Evolutionary conservation across 2,888 invertebrate species (phyloP).

Genomic region (Chloromyia formosa): DNA sequence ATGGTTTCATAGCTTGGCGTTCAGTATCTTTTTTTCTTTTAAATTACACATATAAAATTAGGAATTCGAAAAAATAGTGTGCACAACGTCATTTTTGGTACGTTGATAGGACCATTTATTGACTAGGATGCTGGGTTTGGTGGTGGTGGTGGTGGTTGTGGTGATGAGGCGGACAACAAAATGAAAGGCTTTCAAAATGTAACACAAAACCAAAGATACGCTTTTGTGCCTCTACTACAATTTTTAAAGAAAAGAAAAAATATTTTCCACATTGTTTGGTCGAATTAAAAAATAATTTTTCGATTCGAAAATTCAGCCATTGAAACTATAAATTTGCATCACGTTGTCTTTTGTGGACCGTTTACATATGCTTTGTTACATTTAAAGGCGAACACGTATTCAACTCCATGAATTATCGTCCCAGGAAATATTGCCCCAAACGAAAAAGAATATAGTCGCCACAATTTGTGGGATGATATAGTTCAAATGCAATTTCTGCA

Average conservation of each 20-base stretch:
- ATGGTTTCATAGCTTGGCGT: constrained; percentile 7
- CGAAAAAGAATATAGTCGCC: too few relatives aligned
- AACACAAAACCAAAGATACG: neutral
- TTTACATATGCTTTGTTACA: too few relatives aligned
- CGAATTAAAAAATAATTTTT: neutral
- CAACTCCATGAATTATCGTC: too few relatives aligned
- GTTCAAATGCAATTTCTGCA: too few relatives aligned
- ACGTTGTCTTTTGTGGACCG: too few relatives aligned
- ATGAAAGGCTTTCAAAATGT: constrained; percentile 24
- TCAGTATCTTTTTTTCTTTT: neutral
- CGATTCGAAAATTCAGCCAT: neutral
- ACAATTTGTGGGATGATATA: too few relatives aligned
- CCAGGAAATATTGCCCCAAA: too few relatives aligned
- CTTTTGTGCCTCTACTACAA: constrained; percentile 29
- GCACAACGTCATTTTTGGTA: constrained; percentile 15
- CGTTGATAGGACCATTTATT: constrained; percentile 22
- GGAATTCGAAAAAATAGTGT: constrained; percentile 42
- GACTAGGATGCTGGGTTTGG: constrained; percentile 12
- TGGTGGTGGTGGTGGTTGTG: neutral
- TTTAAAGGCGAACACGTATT: too few relatives aligned
- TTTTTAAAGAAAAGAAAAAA: neutral
- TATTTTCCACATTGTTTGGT: neutral
- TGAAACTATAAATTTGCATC: constrained; percentile 10
- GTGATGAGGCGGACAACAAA: constrained; percentile 5
- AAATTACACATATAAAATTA: constrained; percentile 36